These are phyloP conservation scores for Melangyna quadrimaculata DNA, from an alignment of 2,888 invertebrate genomes.

Conservation along the genomic window DNA sequence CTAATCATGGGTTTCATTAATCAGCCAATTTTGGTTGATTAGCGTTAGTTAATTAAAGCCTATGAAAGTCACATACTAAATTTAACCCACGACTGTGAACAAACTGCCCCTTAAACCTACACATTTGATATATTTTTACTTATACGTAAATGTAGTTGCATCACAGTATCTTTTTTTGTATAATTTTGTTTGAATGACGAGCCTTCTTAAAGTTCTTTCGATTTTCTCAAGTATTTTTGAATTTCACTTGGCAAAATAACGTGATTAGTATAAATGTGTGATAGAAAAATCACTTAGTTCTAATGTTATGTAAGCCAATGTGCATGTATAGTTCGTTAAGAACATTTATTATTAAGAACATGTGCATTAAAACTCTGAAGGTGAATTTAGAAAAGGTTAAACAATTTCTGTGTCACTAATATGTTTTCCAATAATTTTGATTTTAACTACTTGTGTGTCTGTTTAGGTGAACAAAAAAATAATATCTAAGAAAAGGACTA, in stretches of 20 bases:
- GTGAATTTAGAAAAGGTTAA: background rate
- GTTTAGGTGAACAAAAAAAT: background rate
- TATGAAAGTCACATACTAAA: no score
- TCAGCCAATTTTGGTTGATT: no score
- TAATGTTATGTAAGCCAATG: background rate
- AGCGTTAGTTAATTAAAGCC: no score
- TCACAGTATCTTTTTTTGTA: slow-evolving; percentile 2
- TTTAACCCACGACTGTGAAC: no score
- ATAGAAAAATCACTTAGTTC: background rate
- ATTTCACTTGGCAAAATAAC: slow-evolving; percentile 11
- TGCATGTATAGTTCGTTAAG: background rate
- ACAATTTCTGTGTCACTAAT: background rate
- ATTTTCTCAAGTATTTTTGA: background rate
- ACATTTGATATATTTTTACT: background rate
- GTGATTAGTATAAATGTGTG: background rate
- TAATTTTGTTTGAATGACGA: background rate
- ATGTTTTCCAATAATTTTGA: background rate
- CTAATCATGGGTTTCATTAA: no score
- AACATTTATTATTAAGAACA: no score
- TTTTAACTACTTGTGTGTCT: background rate
- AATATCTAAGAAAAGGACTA: background rate
- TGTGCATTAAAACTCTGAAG: background rate
- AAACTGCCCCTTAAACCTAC: background rate
- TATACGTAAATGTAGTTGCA: background rate
- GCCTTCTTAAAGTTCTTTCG: background rate